Percentiles rank a stretch among this genome's conserved stretches.
phyloP scores from a whole-genome alignment of 2,113 vertebrate genomes.

The Pterocles burchelli region DNA sequence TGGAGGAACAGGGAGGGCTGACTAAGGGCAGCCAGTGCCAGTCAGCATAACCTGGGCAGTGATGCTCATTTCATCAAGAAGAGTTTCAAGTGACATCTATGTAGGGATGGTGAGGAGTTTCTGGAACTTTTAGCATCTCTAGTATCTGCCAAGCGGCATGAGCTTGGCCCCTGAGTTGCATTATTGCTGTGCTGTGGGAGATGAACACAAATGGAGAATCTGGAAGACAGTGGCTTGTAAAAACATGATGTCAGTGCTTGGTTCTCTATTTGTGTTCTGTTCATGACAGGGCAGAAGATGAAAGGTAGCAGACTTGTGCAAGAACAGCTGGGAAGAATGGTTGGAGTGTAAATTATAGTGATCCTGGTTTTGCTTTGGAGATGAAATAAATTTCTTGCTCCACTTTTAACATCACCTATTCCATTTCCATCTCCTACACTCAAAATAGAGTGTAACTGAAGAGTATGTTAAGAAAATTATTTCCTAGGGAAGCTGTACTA shows the following conservation, averaged over 20 bases:
- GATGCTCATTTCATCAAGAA: background rate
- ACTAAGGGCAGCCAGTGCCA: background rate
- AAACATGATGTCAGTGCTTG: background rate
- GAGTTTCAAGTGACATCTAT: background rate
- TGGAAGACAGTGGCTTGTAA: background rate
- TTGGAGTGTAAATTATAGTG: background rate
- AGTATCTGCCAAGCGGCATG: background rate
- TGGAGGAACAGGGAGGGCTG: background rate
- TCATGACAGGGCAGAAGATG: background rate
- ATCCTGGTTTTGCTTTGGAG: background rate
- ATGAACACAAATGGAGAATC: background rate
- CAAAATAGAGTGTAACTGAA: background rate
- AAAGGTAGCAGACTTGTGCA: background rate
- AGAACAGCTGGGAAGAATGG: background rate
- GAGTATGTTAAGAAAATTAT: background rate
- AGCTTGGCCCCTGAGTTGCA: background rate
- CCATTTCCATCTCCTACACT: background rate
- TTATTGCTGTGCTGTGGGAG: background rate
- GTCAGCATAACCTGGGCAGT: background rate
- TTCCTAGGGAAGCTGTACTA: background rate
- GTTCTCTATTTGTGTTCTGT: background rate
- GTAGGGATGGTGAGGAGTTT: background rate
- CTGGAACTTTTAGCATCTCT: background rate
- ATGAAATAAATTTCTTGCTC: background rate
- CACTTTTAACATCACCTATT: background rate